Conservation (phyloP, 2,888 invertebrate genomes). For the Xanthorhoe designata region DNA sequence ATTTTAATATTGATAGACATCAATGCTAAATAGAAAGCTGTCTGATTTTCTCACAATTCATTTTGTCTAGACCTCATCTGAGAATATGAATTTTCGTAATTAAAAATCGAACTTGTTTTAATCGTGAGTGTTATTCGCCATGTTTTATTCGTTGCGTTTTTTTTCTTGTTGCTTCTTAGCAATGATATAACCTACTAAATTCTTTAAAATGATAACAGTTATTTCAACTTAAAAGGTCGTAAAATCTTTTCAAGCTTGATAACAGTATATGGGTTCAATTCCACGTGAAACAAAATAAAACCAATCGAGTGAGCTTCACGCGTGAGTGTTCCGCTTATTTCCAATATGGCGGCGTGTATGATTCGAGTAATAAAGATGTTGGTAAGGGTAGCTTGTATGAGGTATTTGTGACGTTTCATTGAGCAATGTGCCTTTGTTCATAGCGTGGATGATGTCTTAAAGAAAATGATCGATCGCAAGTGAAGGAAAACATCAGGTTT, state of each 20-base stretch:
- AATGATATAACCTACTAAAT: no score
- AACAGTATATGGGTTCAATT: slow-evolving; percentile 4
- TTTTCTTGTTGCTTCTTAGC: no score
- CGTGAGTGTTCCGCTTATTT: slow-evolving; percentile 23
- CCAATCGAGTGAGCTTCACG: slow-evolving; percentile 34
- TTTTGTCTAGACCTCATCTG: no score
- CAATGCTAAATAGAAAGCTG: no score
- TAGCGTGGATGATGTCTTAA: neutral
- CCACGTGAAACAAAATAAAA: slow-evolving; percentile 28
- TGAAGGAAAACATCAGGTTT: neutral
- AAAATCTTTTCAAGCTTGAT: slow-evolving; percentile 1
- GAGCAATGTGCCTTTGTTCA: slow-evolving; percentile 2
- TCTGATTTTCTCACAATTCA: no score
- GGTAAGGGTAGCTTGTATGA: slow-evolving; percentile 19
- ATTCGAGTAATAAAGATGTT: slow-evolving; percentile 31
- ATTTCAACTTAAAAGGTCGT: neutral
- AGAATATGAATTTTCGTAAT: no score
- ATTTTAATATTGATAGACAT: no score
- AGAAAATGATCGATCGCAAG: neutral
- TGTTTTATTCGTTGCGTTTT: no score
- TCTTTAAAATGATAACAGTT: no score
- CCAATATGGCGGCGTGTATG: slow-evolving; percentile 28
- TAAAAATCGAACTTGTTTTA: no score
- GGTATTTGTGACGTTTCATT: slow-evolving; percentile 12
- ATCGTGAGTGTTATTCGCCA: no score